Percentiles rank a stretch among this genome's conserved stretches.
Conservation (phyloP, 2,888 invertebrate genomes). For the Aphidius colemani region DNA sequence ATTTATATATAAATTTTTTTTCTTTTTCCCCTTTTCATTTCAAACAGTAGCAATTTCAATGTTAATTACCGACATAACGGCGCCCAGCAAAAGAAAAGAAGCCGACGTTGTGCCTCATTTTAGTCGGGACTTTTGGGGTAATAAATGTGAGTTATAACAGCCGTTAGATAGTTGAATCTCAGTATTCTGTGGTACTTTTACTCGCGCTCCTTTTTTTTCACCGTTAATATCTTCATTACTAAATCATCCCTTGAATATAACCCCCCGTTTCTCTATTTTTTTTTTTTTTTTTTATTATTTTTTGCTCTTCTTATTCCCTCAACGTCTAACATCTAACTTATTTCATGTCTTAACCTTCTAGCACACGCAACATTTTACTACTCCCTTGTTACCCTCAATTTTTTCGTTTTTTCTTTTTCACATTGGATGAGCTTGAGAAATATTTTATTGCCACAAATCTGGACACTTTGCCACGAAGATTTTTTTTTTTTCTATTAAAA, state of each 20-base stretch:
- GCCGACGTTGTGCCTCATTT: slow-evolving; percentile 23
- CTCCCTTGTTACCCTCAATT: neutral
- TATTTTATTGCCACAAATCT: slow-evolving; percentile 32
- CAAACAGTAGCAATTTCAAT: slow-evolving; percentile 33
- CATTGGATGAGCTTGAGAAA: neutral
- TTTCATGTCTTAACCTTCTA: slow-evolving; percentile 16
- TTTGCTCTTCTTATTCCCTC: slow-evolving; percentile 12
- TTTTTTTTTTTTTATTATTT: no score
- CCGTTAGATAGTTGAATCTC: slow-evolving; percentile 60
- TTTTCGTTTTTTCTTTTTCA: slow-evolving; percentile 10
- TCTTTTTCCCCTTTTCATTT: neutral
- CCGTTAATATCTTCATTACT: slow-evolving; percentile 60
- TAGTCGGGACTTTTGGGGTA: slow-evolving; percentile 45
- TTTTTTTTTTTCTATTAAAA: neutral
- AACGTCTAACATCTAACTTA: slow-evolving; percentile 13
- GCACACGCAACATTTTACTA: slow-evolving; percentile 28
- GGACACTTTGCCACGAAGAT: slow-evolving; percentile 23
- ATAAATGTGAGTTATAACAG: slow-evolving; percentile 58
- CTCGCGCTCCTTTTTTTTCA: slow-evolving; percentile 49
- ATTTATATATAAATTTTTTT: neutral
- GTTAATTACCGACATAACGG: slow-evolving; percentile 39
- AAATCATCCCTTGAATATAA: slow-evolving; percentile 51
- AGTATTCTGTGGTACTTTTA: slow-evolving; percentile 58
- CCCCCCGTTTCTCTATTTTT: slow-evolving; percentile 29
- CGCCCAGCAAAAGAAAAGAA: slow-evolving; percentile 19